phyloP scores from a whole-genome alignment of 2,797 vertebrate species.

The Scomberomorus guttatus region DNA sequence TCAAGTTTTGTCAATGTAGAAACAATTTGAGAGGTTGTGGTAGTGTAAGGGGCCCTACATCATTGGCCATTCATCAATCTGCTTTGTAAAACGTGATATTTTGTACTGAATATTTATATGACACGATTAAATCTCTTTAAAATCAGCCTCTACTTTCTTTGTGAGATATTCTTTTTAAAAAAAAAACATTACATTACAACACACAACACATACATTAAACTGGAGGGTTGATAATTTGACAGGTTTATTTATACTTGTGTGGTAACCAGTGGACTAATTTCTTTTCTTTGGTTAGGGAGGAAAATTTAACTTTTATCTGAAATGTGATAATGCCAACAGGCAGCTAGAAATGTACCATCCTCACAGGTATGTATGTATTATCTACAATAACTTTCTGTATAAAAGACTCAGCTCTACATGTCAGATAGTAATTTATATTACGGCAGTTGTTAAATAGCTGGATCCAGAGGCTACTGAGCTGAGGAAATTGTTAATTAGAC shows the following conservation, averaged over 20 bases:
- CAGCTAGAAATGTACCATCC: conserved; percentile 7
- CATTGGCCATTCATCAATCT: conserved; percentile 79
- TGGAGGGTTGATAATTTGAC: background rate
- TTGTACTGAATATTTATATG: conserved; percentile 99
- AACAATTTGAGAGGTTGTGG: conserved; percentile 69
- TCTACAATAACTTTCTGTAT: conserved; percentile 47
- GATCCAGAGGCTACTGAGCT: conserved; percentile 75
- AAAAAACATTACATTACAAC: too few species aligned
- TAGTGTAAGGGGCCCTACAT: conserved; percentile 64
- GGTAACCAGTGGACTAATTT: background rate
- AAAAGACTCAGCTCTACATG: conserved; percentile 42
- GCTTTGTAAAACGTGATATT: conserved; percentile 97
- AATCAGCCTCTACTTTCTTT: conserved; percentile 38
- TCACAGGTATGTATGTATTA: conserved; percentile 54
- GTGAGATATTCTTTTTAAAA: background rate
- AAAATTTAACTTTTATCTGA: conserved; percentile 42
- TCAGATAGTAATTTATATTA: conserved; percentile 60
- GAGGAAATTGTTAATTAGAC: conserved; percentile 83
- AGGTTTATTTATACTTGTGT: conserved; percentile 9
- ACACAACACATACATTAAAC: background rate
- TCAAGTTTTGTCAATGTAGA: conserved; percentile 76
- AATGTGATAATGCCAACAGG: conserved; percentile 40
- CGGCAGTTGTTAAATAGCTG: conserved; percentile 62
- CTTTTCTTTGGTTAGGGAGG: conserved; percentile 9
- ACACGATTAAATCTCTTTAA: conserved; percentile 93